Conservation (phyloP, 2,888 invertebrate species). For the Athrips mouffetella region DNA sequence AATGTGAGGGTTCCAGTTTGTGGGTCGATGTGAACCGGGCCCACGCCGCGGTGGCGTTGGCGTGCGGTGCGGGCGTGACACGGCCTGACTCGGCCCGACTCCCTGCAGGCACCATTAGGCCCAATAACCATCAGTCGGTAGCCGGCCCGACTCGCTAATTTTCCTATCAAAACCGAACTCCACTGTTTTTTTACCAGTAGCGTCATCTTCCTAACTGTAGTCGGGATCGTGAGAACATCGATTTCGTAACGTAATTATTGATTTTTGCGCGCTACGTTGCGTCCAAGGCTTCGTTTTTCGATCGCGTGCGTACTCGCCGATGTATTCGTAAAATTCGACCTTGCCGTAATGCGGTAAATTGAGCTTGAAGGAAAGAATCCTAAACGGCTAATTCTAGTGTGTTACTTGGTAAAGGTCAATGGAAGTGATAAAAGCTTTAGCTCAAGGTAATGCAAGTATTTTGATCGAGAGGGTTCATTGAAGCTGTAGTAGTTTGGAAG, state of each 20-base stretch:
- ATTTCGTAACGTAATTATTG: conserved; percentile 60
- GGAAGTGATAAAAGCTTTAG: neutral
- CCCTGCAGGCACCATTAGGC: conserved; percentile 72
- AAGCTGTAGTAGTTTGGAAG: neutral
- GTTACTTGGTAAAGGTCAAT: conserved; percentile 19
- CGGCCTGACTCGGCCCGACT: conserved; percentile 48
- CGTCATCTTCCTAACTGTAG: conserved; percentile 51
- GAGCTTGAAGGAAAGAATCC: conserved; percentile 54
- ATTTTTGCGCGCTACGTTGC: conserved; percentile 38
- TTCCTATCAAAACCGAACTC: conserved; percentile 73
- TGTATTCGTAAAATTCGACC: conserved; percentile 49
- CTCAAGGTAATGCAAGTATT: conserved; percentile 1
- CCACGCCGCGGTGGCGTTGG: conserved; percentile 27
- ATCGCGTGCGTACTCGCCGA: conserved; percentile 41
- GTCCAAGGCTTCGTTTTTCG: conserved; percentile 44
- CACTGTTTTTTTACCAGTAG: conserved; percentile 61
- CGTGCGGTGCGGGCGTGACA: conserved; percentile 69
- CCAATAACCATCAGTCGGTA: conserved; percentile 75
- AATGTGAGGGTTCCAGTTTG: conserved; percentile 9
- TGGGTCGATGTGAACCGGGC: conserved; percentile 53
- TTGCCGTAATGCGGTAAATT: conserved; percentile 60
- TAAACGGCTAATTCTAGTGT: conserved; percentile 17
- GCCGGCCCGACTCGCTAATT: conserved; percentile 67
- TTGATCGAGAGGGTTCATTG: neutral
- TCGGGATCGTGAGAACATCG: conserved; percentile 62